Conservation (phyloP, 2,888 invertebrate species). For the Phorcus lineatus region DNA sequence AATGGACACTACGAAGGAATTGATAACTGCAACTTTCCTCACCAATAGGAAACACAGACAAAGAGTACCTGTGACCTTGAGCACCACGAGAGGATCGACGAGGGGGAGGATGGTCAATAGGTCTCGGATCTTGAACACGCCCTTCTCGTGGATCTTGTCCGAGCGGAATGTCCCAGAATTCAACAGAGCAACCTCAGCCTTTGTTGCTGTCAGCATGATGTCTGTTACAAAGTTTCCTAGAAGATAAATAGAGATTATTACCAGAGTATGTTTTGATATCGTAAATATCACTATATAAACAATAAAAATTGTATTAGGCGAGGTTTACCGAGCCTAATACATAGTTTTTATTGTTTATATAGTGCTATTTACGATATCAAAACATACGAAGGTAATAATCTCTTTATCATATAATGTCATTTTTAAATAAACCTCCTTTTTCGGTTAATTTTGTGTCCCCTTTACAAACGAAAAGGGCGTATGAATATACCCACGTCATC, state of each 20-base stretch:
- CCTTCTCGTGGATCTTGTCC: slow-evolving; percentile 86
- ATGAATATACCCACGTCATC: too few species aligned
- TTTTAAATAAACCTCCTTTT: too few species aligned
- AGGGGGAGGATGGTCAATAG: slow-evolving; percentile 89
- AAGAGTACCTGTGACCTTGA: slow-evolving; percentile 82
- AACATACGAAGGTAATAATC: too few species aligned
- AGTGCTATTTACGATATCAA: too few species aligned
- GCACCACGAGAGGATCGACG: slow-evolving; percentile 87
- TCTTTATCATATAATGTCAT: too few species aligned
- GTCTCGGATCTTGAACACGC: slow-evolving; percentile 89
- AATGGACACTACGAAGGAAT: neutral
- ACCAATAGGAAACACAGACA: neutral
- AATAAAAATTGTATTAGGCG: too few species aligned
- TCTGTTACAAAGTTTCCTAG: slow-evolving; percentile 79
- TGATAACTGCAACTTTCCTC: neutral
- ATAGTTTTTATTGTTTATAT: too few species aligned
- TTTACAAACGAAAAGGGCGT: too few species aligned
- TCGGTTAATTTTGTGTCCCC: too few species aligned
- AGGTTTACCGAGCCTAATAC: too few species aligned
- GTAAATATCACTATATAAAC: too few species aligned
- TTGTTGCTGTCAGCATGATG: slow-evolving; percentile 84
- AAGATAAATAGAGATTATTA: slow-evolving; percentile 24
- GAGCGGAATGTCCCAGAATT: slow-evolving; percentile 92
- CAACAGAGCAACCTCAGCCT: slow-evolving; percentile 88
- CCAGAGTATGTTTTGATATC: too few species aligned